Base-by-base conservation (phyloP, 2,888 invertebrate genomes). In the Tanytarsus gracilentus region DNA sequence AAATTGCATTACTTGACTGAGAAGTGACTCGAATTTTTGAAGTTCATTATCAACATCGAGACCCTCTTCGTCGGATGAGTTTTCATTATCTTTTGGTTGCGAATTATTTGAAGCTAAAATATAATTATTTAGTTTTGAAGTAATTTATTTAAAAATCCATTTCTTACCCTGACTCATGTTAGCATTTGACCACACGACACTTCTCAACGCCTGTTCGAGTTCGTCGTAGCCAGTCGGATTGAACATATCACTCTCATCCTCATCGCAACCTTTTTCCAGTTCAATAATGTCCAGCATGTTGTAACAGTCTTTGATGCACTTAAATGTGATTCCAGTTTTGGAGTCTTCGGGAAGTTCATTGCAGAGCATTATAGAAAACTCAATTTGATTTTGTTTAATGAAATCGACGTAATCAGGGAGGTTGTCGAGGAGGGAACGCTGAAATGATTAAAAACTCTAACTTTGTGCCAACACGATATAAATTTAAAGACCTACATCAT, bases 181-280 rank as follows among this genome's bases (percentile, higher is more conserved):
- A 48, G 66, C 64, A 60, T 66, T 68, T 5, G 67, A 66, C 68
- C 68, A 68, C 23, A 68, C 61, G 18, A 65, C 64, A 61, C 65
- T 66, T 52, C 64, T 61, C 9, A 68, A 33, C 0, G 66, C 66
- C 40, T 66, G 65, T 50, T 63, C 61, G 1, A 68, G 29, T 44
- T 68, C 68, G 30, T 66, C 67, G 61, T 68, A 68, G 0, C 68
- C 68, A 1, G 66, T 29, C 1, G 67, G 66, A 62, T 66, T 66
- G 48, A 65, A 64, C 1, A 63, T 62, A 16, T 65, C 63, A 29
- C 64, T 65, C 1, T 29, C 29, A 16, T 62, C 59, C 25, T 63
- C 63, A 21, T 64, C 65, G 27, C 65, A 51, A 14, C 51, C 49
- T n/a, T 51, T 65, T 26, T 66, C 67, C 33, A 68, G 61, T 62